These are phyloP conservation scores for Paragorgia papillata DNA, from an alignment of 92 coral and sea anemone genomes.

Conservation along the genomic window DNA sequence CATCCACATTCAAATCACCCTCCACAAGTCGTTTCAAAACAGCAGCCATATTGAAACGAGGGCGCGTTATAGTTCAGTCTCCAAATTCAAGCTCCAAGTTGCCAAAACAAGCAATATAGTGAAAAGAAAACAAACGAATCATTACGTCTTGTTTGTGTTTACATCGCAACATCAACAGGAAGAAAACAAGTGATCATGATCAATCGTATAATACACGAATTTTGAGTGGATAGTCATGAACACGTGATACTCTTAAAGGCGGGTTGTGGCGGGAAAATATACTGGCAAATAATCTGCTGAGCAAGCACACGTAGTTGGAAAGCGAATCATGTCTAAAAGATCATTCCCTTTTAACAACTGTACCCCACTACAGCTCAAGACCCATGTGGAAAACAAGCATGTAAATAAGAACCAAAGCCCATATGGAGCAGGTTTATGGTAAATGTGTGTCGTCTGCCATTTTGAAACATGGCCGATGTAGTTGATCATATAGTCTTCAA, in stretches of 20 bases:
- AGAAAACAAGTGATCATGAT: not conserved
- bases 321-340: conserved; percentile 80
- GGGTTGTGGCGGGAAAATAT: conserved; percentile 76
- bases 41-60: conserved; percentile 66
- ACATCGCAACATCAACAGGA: not conserved
- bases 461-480: not conserved
- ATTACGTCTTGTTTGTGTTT: not conserved
- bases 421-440: conserved; percentile 80
- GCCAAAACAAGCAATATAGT: too few species aligned
- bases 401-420: conserved; percentile 64
- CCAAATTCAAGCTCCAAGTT: too few species aligned
- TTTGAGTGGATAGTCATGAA: conserved; percentile 12
- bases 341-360: conserved; percentile 72
- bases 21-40: conserved; percentile 64
- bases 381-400: conserved; percentile 72
- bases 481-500: not conserved
- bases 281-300: not conserved
- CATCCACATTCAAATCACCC: conserved; percentile 63
- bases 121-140: not conserved
- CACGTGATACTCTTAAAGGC: conserved; percentile 33
- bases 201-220: not conserved
- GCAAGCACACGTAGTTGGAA: not conserved
- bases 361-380: conserved; percentile 81
- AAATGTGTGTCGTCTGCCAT: not conserved
- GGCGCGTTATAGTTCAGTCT: too few species aligned